Evolutionary conservation across 2,797 vertebrate genomes (phyloP).

Genomic region (Streptopelia turtur): DNA sequence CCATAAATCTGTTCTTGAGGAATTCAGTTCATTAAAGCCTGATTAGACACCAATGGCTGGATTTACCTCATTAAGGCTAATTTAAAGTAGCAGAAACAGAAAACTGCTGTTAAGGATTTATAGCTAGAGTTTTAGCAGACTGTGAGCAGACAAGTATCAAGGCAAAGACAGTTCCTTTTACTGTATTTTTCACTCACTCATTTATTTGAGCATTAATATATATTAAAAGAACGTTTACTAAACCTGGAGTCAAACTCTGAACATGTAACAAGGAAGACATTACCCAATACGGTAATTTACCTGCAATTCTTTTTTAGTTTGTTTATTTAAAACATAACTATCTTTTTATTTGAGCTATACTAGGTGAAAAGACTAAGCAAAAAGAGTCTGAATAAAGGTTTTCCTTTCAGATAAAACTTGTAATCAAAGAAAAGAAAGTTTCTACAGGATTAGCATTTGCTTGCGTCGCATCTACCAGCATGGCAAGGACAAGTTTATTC

Average conservation of each 20-base stretch:
- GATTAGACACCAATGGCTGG: conserved; percentile 35
- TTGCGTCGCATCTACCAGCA: background rate
- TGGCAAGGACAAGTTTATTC: background rate
- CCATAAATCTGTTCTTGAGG: conserved; percentile 44
- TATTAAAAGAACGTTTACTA: background rate
- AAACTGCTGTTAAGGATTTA: conserved; percentile 8
- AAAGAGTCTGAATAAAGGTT: background rate
- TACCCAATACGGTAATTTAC: background rate
- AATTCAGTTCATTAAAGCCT: conserved; percentile 63
- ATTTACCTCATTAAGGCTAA: conserved; percentile 42
- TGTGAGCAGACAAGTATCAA: background rate
- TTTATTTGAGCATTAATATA: background rate
- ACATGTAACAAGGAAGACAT: background rate
- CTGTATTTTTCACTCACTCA: background rate
- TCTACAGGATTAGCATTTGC: background rate
- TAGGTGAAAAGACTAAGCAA: background rate
- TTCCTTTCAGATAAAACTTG: background rate
- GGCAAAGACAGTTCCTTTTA: background rate
- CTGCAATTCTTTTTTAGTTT: background rate
- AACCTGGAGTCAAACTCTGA: background rate
- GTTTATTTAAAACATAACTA: background rate
- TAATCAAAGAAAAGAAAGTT: background rate
- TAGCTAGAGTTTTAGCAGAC: background rate
- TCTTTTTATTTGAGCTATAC: background rate
- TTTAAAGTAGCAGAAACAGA: conserved; percentile 24